Conservation (phyloP, 2,888 invertebrate species). For the Sussaba pulchella region DNA sequence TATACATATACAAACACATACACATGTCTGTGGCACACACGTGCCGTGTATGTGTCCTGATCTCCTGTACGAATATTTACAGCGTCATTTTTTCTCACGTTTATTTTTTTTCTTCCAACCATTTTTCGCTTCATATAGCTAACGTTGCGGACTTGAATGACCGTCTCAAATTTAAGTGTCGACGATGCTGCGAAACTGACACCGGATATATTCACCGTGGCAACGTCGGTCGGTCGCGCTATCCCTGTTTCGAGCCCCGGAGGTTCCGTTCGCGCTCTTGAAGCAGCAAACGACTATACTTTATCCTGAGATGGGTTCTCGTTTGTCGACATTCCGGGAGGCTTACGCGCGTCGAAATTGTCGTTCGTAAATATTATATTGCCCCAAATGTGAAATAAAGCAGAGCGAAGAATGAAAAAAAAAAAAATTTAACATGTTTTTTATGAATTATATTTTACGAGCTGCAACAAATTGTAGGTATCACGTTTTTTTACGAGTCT, state of each 20-base stretch:
- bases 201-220: constrained; percentile 58
- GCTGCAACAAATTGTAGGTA: not conserved
- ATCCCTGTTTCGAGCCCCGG: not conserved
- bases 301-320: not conserved
- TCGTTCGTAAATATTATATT: not conserved
- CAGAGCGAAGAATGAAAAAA: too few relatives aligned
- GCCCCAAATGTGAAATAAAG: not conserved
- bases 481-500: not conserved
- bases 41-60: constrained; percentile 52
- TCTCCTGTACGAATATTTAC: constrained; percentile 48
- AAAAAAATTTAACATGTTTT: too few relatives aligned
- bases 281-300: not conserved
- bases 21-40: constrained; percentile 68
- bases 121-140: constrained; percentile 26
- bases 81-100: constrained; percentile 35
- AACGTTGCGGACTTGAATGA: not conserved
- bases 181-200: constrained; percentile 58
- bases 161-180: constrained; percentile 43
- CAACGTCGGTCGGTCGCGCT: not conserved
- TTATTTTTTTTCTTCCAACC: not conserved
- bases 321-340: not conserved
- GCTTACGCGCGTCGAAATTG: not conserved
- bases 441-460: not conserved
- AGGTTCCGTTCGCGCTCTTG: not conserved
- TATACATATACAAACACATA: too few relatives aligned